phyloP scores from a whole-genome alignment of 2,797 vertebrate genomes.

The Emys orbicularis region DNA sequence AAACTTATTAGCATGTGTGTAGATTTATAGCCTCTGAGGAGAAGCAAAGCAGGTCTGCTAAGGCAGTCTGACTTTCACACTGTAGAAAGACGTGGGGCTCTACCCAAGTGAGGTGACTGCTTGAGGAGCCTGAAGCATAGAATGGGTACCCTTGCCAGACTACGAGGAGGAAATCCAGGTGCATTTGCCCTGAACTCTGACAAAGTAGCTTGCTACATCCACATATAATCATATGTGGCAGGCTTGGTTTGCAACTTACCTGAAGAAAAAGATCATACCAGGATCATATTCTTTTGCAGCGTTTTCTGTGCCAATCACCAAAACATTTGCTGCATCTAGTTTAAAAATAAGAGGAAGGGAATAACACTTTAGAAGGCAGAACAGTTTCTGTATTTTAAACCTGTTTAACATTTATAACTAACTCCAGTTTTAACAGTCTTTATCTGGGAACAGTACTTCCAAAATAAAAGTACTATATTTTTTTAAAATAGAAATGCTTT shows the following conservation, averaged over 20 bases:
- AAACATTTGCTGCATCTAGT: conserved; percentile 95
- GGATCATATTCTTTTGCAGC: conserved; percentile 89
- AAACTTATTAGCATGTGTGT: background rate
- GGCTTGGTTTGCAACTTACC: conserved; percentile 78
- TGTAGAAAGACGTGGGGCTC: background rate
- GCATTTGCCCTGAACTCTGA: background rate
- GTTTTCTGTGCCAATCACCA: conserved; percentile 90
- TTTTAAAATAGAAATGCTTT: conserved; percentile 13
- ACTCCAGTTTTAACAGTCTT: background rate
- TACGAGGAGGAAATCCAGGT: background rate
- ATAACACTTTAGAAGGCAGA: background rate
- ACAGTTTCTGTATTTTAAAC: background rate
- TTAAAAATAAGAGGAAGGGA: conserved; percentile 45
- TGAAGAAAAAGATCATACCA: conserved; percentile 94
- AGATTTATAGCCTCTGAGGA: background rate
- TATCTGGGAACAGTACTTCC: background rate
- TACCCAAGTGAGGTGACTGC: background rate
- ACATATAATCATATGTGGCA: background rate
- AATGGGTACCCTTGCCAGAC: background rate
- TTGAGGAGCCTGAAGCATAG: background rate
- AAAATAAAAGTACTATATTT: background rate
- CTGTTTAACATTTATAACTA: background rate
- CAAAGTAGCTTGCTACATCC: background rate
- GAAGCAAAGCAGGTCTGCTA: background rate
- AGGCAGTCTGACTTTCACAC: background rate